Conservation (phyloP, 2,113 vertebrate genomes). For the Phodopus roborovskii region DNA sequence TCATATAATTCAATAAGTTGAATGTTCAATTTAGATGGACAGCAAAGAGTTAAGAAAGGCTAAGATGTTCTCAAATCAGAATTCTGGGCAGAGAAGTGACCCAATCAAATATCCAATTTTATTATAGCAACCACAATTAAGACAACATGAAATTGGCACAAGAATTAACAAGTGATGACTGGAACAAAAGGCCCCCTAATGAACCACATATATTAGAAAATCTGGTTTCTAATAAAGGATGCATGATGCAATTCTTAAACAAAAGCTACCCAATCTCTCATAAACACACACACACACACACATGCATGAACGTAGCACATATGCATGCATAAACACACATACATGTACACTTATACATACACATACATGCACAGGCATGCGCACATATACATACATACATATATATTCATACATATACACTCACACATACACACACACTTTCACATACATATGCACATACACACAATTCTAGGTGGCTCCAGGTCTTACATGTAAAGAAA, state of each 20-base stretch:
- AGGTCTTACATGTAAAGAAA: background rate
- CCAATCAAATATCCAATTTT: background rate
- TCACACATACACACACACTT: background rate
- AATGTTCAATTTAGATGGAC: background rate
- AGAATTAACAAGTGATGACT: background rate
- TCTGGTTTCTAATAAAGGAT: background rate
- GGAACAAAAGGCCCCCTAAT: background rate
- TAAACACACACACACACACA: background rate
- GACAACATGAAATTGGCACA: background rate
- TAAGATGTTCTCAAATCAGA: background rate
- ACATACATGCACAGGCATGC: background rate
- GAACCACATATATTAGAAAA: background rate
- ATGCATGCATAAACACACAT: background rate
- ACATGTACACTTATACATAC: no score
- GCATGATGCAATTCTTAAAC: background rate
- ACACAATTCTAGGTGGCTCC: background rate
- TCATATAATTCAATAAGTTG: background rate
- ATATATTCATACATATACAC: background rate
- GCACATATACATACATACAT: background rate
- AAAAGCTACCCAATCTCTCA: background rate
- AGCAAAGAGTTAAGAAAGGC: background rate
- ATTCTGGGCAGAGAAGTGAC: background rate
- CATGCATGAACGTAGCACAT: background rate
- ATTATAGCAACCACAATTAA: background rate
- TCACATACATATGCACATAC: background rate